Evolutionary conservation across 30 jellyfish, hydroid and myxozoan genomes (phyloP).

Genomic region (Hydractinia echinata): DNA sequence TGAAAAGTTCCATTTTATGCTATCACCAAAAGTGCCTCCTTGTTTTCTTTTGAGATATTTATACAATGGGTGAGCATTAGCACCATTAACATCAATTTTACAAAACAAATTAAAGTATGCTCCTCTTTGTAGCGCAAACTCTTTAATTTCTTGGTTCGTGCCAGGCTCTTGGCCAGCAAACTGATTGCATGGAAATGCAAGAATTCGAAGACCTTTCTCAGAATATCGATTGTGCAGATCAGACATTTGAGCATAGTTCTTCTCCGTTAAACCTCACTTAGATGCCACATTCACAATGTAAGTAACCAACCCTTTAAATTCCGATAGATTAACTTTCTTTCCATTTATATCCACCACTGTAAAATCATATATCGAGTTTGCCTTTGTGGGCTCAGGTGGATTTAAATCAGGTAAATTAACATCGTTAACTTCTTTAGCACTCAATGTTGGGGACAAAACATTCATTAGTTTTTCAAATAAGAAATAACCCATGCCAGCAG

Average conservation of each 20-base stretch:
- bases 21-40: slow-evolving; percentile 82
- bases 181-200: slow-evolving; percentile 99
- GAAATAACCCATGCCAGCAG: neutral
- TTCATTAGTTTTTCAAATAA: neutral
- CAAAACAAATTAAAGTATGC: slow-evolving; percentile 82
- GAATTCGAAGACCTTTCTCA: slow-evolving; percentile 98
- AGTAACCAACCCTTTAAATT: slow-evolving; percentile 80
- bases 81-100: slow-evolving; percentile 97
- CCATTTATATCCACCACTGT: slow-evolving; percentile 84
- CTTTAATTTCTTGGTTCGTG: slow-evolving; percentile 79
- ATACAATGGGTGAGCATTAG: slow-evolving; percentile 81
- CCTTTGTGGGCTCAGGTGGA: slow-evolving; percentile 62
- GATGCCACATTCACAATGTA: slow-evolving; percentile 93
- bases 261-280: slow-evolving; percentile 94
- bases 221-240: slow-evolving; percentile 82
- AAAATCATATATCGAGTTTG: slow-evolving; percentile 65
- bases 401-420: slow-evolving; percentile 18
- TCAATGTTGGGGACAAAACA: slow-evolving; percentile 8
- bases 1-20: slow-evolving; percentile 95
- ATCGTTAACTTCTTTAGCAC: neutral
- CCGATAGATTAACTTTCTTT: slow-evolving; percentile 48
- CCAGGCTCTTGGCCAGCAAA: slow-evolving; percentile 99
- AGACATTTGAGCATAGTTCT: slow-evolving; percentile 96
- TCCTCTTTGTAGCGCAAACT: slow-evolving; percentile 81
- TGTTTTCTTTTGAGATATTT: slow-evolving; percentile 52